These are phyloP conservation scores for Strix aluco DNA, from an alignment of 2,113 vertebrate species.

Conservation along the genomic window DNA sequence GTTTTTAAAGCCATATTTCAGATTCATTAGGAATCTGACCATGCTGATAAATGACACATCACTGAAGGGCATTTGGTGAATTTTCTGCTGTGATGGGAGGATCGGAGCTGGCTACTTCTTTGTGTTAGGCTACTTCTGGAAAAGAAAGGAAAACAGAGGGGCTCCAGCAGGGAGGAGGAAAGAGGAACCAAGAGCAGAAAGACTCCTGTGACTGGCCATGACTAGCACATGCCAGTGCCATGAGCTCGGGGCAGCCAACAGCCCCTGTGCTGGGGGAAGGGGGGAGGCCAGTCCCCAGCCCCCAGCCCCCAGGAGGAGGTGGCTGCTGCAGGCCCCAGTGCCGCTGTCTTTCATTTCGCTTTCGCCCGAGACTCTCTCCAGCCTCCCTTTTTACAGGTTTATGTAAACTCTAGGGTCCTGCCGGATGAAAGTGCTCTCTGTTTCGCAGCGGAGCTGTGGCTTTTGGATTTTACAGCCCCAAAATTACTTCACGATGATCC, in stretches of 20 bases:
- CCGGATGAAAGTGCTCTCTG: conserved; percentile 66
- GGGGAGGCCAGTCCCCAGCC: background rate
- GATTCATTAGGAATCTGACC: background rate
- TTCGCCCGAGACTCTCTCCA: conserved; percentile 39
- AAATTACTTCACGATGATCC: conserved; percentile 74
- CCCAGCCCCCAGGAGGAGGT: background rate
- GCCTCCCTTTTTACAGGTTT: conserved; percentile 43
- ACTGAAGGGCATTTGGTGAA: background rate
- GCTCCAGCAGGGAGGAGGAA: background rate
- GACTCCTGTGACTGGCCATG: background rate
- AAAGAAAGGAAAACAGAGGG: background rate
- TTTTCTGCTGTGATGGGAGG: background rate
- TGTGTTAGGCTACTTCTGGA: background rate
- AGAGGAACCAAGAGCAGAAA: background rate
- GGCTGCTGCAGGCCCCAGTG: background rate
- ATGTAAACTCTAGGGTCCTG: conserved; percentile 64
- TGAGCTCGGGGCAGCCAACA: background rate
- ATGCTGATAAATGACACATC: fast-evolving
- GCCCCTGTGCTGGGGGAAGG: background rate
- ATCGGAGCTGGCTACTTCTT: background rate
- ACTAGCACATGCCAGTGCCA: background rate
- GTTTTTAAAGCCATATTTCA: background rate
- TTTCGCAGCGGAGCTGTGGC: conserved; percentile 58
- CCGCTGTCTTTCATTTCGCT: background rate
- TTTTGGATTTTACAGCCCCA: conserved; percentile 68